phyloP scores from a whole-genome alignment of 2,888 invertebrate species.

The Tenthredo scrophulariae region DNA sequence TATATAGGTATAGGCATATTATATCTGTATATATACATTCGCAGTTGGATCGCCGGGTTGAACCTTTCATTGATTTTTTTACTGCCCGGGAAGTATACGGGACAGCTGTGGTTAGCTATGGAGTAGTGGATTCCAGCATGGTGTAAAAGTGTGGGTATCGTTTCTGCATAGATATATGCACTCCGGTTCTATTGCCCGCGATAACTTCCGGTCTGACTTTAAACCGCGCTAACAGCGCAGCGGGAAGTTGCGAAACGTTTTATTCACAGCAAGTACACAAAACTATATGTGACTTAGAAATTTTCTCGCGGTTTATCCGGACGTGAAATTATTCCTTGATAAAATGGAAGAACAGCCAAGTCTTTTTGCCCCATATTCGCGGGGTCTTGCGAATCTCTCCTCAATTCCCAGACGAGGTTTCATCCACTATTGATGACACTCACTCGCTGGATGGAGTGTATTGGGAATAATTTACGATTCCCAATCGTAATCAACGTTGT shows the following conservation, averaged over 20 bases:
- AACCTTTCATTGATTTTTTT: constrained; percentile 45
- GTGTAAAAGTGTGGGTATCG: background rate
- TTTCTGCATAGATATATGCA: background rate
- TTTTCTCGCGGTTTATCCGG: background rate
- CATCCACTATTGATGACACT: no score
- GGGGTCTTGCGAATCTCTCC: no score
- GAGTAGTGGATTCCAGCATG: background rate
- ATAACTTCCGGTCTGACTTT: constrained; percentile 32
- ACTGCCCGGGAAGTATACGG: constrained; percentile 48
- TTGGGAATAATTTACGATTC: constrained; percentile 16
- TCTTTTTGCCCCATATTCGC: no score
- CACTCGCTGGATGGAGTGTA: background rate
- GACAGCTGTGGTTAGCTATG: constrained; percentile 48
- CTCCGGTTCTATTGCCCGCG: constrained; percentile 1
- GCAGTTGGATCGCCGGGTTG: constrained; percentile 3
- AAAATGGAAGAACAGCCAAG: background rate
- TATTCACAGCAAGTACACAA: background rate
- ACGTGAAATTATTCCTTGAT: background rate
- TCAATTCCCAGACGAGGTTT: no score
- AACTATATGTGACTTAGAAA: background rate
- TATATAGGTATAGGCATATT: background rate
- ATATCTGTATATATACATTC: background rate
- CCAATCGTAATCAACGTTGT: constrained; percentile 1
- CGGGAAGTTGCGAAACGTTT: constrained; percentile 39
- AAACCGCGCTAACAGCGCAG: background rate